A percentile compares a stretch with the other conserved stretches of the same genome.
Evolutionary conservation across 2,888 invertebrate genomes (phyloP).

Genomic region (Cheilosia vulpina): DNA sequence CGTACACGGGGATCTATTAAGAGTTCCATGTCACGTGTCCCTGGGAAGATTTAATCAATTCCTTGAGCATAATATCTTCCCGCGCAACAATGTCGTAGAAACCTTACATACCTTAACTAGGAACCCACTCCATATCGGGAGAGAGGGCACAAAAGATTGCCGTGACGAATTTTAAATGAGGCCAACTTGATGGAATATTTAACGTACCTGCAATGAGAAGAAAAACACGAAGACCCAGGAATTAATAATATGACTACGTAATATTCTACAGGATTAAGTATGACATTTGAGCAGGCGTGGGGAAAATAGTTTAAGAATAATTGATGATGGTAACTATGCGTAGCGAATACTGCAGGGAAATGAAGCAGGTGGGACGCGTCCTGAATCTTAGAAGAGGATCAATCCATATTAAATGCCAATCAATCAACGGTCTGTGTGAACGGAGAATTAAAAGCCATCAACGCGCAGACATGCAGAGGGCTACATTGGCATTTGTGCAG

Average conservation of each 20-base stretch:
- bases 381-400: too few species aligned
- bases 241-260: slow-evolving; percentile 69
- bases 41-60: slow-evolving; percentile 72
- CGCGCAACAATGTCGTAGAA: slow-evolving; percentile 13
- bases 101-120: neutral
- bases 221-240: slow-evolving; percentile 35
- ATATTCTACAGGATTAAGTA: slow-evolving; percentile 51
- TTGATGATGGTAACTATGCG: neutral
- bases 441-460: too few species aligned
- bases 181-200: slow-evolving; percentile 68
- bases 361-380: too few species aligned
- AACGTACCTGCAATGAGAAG: slow-evolving; percentile 62
- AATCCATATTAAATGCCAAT: too few species aligned
- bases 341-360: neutral
- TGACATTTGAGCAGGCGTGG: slow-evolving; percentile 15
- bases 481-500: too few species aligned
- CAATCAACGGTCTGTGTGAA: too few species aligned
- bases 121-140: neutral
- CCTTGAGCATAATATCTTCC: slow-evolving; percentile 42
- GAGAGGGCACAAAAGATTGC: slow-evolving; percentile 30
- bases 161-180: slow-evolving; percentile 71
- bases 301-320: neutral
- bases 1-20: slow-evolving; percentile 57
- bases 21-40: slow-evolving; percentile 70
- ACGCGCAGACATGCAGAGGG: too few species aligned